A percentile compares a stretch with the other conserved stretches of the same genome.
Conservation (phyloP, 2,888 invertebrate species). For the Myathropa florea region DNA sequence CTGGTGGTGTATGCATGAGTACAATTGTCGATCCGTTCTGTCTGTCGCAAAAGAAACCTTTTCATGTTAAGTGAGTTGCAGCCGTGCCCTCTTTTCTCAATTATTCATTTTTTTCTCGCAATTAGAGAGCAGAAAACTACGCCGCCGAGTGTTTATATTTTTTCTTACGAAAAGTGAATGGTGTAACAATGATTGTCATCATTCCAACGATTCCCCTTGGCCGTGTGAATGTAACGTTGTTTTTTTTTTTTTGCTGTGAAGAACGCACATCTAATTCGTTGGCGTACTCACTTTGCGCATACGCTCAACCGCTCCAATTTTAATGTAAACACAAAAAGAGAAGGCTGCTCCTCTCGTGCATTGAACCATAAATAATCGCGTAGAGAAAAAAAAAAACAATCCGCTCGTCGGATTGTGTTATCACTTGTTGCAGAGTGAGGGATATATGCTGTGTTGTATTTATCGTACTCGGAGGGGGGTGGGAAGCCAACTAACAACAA, state of each 20-base stretch:
- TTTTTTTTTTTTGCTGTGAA: slow-evolving; percentile 1
- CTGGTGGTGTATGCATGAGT: too few species aligned
- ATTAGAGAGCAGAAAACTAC: slow-evolving; percentile 34
- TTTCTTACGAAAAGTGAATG: slow-evolving; percentile 46
- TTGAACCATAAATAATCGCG: slow-evolving; percentile 63
- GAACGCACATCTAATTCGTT: slow-evolving; percentile 21
- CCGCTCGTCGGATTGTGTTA: slow-evolving; percentile 25
- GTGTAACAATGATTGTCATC: slow-evolving; percentile 19
- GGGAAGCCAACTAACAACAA: slow-evolving; percentile 12
- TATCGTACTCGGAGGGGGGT: not conserved
- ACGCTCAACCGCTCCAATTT: not conserved
- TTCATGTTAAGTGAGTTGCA: not conserved
- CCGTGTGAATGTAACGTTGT: not conserved
- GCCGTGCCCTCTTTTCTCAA: slow-evolving; percentile 4
- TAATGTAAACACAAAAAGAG: slow-evolving; percentile 39
- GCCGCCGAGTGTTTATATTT: slow-evolving; percentile 31
- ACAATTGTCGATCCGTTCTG: not conserved
- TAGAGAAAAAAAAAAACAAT: too few species aligned
- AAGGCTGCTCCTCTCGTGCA: slow-evolving; percentile 37
- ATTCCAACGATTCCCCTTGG: not conserved
- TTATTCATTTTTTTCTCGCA: not conserved
- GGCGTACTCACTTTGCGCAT: slow-evolving; percentile 33
- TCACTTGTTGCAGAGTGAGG: slow-evolving; percentile 56
- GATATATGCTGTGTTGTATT: slow-evolving; percentile 19
- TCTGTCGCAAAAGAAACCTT: not conserved